These are phyloP conservation scores for Junco hyemalis DNA, from an alignment of 2,113 vertebrate genomes.

Conservation along the genomic window DNA sequence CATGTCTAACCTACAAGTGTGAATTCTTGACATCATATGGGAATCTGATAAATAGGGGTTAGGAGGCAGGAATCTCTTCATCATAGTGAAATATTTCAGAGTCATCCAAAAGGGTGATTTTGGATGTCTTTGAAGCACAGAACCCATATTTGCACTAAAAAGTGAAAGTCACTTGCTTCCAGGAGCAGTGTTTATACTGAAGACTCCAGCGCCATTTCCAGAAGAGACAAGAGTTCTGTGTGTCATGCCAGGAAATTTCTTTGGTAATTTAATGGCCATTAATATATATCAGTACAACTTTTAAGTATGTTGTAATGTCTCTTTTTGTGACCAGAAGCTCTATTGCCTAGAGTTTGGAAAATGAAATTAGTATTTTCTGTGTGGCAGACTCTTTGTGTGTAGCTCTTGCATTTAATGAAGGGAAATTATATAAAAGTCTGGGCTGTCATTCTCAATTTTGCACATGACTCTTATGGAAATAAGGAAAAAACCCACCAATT, in stretches of 20 bases:
- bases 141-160: not conserved
- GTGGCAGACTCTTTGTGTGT: not conserved
- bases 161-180: not conserved
- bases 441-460: constrained; percentile 23
- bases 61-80: not conserved
- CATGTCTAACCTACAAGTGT: not conserved
- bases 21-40: not conserved
- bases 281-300: not conserved
- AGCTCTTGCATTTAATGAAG: constrained; percentile 34
- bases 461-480: constrained; percentile 38
- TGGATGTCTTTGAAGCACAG: not conserved
- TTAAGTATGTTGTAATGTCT: not conserved
- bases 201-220: not conserved
- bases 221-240: not conserved
- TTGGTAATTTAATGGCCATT: not conserved
- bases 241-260: not conserved
- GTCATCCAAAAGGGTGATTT: not conserved
- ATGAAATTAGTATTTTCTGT: not conserved
- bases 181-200: not conserved
- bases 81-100: not conserved
- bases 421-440: constrained; percentile 13
- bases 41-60: not conserved
- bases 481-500: not conserved
- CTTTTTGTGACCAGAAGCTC: not conserved
- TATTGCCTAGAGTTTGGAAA: not conserved